Conservation (phyloP, 2,113 vertebrate species). For the Calonectris borealis region DNA sequence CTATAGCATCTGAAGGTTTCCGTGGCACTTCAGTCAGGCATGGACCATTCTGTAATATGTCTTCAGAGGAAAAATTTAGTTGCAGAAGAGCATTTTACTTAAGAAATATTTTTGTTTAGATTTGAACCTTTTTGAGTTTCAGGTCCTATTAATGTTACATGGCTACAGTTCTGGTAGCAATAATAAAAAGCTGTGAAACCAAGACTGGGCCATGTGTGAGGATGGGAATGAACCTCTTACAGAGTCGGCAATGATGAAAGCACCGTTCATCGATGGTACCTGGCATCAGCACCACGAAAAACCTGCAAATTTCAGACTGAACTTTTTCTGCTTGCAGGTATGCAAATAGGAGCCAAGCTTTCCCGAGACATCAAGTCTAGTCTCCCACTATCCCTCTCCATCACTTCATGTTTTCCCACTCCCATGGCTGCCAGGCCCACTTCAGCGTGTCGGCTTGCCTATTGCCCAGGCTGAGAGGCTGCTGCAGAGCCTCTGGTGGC, state of each 20-base stretch:
- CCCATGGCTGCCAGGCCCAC: background rate
- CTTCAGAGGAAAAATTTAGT: background rate
- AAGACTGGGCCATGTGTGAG: background rate
- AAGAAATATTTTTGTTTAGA: background rate
- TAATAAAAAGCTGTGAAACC: background rate
- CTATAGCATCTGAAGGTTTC: background rate
- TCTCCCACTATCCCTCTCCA: background rate
- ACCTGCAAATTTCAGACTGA: background rate
- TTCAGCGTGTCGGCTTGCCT: fast-evolving
- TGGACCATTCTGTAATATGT: background rate
- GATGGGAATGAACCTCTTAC: background rate
- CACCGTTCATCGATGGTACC: background rate
- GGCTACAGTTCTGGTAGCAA: background rate
- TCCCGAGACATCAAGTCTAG: background rate
- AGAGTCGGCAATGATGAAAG: background rate
- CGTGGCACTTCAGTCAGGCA: background rate
- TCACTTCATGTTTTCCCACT: background rate
- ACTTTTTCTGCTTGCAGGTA: background rate
- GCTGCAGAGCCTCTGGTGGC: background rate
- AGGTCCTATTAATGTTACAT: background rate
- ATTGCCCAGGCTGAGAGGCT: background rate
- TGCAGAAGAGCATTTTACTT: background rate
- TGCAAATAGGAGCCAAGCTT: background rate
- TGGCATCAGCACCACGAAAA: background rate
- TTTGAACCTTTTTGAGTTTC: background rate